Evolutionary conservation across 2,113 vertebrate genomes (phyloP).

Genomic region (Hemiscyllium ocellatum): DNA sequence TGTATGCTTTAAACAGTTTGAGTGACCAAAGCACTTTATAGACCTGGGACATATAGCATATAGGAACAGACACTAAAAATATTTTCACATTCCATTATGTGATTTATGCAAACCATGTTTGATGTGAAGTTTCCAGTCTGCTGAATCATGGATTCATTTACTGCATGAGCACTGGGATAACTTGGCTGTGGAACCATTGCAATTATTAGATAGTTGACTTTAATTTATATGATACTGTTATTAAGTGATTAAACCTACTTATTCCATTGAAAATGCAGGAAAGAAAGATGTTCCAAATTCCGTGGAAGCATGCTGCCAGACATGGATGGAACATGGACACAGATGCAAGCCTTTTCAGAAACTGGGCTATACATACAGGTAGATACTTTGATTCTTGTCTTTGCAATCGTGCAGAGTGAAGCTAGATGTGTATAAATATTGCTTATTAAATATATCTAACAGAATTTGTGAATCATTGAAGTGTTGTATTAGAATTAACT

Average conservation of each 20-base stretch:
- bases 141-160: neutral
- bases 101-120: neutral
- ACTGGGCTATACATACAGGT: constrained; percentile 97
- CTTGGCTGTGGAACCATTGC: neutral
- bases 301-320: constrained; percentile 93
- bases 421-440: neutral
- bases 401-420: accelerated
- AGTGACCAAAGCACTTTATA: neutral
- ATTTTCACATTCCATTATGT: neutral
- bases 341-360: constrained; percentile 83
- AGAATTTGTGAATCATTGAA: neutral
- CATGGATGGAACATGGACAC: constrained; percentile 91
- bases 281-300: constrained; percentile 80
- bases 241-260: neutral
- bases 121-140: neutral
- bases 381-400: neutral
- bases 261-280: constrained; percentile 59
- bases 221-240: neutral
- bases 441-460: neutral
- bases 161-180: neutral
- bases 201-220: neutral
- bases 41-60: neutral
- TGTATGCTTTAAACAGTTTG: neutral
- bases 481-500: neutral
- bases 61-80: neutral